A percentile compares a stretch with the other conserved stretches of the same genome.
phyloP scores from a whole-genome alignment of 2,113 vertebrate species.

The Entomyzon cyanotis region DNA sequence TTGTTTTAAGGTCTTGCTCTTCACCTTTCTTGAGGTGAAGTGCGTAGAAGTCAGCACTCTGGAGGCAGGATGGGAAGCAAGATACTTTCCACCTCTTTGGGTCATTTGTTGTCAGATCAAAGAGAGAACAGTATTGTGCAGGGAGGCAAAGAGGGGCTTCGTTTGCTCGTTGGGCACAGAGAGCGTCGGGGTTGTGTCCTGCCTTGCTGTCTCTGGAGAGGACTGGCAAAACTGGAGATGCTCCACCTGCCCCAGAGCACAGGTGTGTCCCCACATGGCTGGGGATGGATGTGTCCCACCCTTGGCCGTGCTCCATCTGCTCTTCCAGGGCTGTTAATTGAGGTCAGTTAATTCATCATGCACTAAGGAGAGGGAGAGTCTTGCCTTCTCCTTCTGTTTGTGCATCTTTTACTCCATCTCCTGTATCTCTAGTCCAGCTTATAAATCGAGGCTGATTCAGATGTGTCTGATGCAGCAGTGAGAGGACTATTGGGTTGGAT shows the following conservation, averaged over 20 bases:
- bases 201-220: not conserved
- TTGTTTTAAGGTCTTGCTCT: not conserved
- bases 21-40: not conserved
- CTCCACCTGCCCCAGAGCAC: not conserved
- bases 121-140: no score
- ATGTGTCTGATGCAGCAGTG: not conserved
- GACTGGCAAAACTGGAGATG: not conserved
- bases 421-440: not conserved
- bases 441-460: not conserved
- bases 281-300: not conserved
- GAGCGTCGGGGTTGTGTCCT: not conserved
- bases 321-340: not conserved
- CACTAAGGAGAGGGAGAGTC: not conserved
- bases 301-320: not conserved
- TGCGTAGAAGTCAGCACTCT: not conserved
- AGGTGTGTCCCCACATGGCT: not conserved
- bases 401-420: not conserved
- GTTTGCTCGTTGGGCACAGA: accelerated
- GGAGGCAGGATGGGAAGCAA: not conserved
- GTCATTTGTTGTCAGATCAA: not conserved
- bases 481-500: not conserved
- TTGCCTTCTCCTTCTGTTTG: not conserved
- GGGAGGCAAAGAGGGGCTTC: not conserved
- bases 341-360: not conserved
- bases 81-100: not conserved